These are phyloP conservation scores for Helicoverpa assulta DNA, from an alignment of 2,888 invertebrate species.

Conservation along the genomic window DNA sequence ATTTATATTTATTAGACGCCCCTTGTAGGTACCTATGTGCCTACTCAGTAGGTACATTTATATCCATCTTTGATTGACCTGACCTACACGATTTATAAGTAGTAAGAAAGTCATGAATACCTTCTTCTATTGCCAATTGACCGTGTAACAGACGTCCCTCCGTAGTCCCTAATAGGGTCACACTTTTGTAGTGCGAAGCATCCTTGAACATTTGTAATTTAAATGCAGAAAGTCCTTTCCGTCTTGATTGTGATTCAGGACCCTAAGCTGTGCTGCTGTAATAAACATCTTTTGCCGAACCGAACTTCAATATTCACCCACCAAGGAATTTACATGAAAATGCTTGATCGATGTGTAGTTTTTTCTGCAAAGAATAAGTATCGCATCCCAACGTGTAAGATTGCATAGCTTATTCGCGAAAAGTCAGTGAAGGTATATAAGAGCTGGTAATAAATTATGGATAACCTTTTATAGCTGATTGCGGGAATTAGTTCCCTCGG, in stretches of 20 bases:
- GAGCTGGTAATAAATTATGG: too few species aligned
- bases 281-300: conserved; percentile 1
- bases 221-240: conserved; percentile 26
- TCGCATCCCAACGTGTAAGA: too few species aligned
- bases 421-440: too few species aligned
- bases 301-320: conserved; percentile 10
- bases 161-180: conserved; percentile 51
- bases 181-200: conserved; percentile 44
- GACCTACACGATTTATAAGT: not conserved
- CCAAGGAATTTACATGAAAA: not conserved
- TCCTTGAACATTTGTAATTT: conserved; percentile 50
- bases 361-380: too few species aligned
- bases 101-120: not conserved
- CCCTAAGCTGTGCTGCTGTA: not conserved
- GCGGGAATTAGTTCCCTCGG: too few species aligned
- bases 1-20: too few species aligned
- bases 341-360: not conserved
- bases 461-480: too few species aligned
- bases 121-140: conserved; percentile 6
- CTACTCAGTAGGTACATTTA: too few species aligned
- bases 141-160: conserved; percentile 18
- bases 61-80: not conserved
- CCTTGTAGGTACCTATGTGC: too few species aligned
- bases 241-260: conserved; percentile 29
- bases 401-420: too few species aligned